phyloP scores from a whole-genome alignment of 2,797 vertebrate species.

The Gephyroberyx darwinii region DNA sequence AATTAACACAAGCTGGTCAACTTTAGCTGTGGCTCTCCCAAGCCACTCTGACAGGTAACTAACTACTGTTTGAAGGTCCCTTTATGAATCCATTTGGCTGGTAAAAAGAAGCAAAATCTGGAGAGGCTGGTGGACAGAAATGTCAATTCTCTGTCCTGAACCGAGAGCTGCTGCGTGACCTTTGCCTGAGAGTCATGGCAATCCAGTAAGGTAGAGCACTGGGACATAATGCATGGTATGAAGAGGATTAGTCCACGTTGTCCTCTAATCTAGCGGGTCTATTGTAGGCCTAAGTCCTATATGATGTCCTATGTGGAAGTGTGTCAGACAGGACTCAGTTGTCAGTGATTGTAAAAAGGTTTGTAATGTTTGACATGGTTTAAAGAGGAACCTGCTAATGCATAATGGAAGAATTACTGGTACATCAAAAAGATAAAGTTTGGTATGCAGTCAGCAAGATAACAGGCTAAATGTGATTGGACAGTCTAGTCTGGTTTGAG shows the following conservation, averaged over 20 bases:
- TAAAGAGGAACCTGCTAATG: neutral
- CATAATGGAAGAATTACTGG: neutral
- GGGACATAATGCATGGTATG: slow-evolving; percentile 21
- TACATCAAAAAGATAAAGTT: neutral
- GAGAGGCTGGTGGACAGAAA: neutral
- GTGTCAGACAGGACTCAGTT: neutral
- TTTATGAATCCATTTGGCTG: neutral
- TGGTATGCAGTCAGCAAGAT: slow-evolving; percentile 18
- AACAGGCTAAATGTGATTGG: neutral
- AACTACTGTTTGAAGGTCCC: neutral
- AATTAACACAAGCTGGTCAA: neutral
- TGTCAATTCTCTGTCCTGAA: slow-evolving; percentile 14
- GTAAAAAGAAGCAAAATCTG: neutral
- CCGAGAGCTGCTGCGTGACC: neutral
- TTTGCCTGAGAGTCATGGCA: neutral
- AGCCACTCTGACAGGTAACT: neutral
- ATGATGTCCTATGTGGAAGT: slow-evolving; percentile 3
- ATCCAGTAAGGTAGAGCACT: slow-evolving; percentile 4
- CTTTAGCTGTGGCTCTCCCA: neutral
- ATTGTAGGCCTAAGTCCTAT: neutral
- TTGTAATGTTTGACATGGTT: neutral
- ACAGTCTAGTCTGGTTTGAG: neutral
- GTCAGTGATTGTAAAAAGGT: neutral
- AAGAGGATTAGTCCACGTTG: slow-evolving; percentile 42
- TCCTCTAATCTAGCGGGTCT: slow-evolving; percentile 40